Conservation (phyloP, 1,140 invertebrate genomes). For the Ericerus pela region DNA sequence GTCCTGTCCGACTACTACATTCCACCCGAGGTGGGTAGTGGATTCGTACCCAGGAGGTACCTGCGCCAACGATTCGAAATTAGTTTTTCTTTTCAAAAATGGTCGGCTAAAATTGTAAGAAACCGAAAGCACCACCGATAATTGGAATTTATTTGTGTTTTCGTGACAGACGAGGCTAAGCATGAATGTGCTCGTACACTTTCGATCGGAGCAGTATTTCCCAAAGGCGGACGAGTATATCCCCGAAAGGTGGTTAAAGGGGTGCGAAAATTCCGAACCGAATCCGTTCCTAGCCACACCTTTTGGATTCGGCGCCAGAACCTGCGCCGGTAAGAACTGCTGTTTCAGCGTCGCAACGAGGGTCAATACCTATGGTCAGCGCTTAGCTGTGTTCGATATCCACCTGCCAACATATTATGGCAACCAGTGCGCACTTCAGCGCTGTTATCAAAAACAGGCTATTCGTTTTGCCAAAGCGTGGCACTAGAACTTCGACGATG, state of each 20-base stretch:
- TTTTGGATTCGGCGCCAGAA: conserved; percentile 39
- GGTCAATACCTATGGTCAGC: not conserved
- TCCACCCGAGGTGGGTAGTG: conserved; percentile 36
- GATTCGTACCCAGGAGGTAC: not conserved
- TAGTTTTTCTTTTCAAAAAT: too few species aligned
- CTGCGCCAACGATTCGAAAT: too few species aligned
- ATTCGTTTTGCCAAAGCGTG: too few species aligned
- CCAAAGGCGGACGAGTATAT: conserved; percentile 32
- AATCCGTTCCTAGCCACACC: conserved; percentile 37
- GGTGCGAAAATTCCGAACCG: conserved; percentile 18
- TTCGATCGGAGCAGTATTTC: conserved; percentile 32
- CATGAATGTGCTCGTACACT: conserved; percentile 35
- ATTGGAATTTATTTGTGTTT: not conserved
- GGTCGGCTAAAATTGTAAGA: too few species aligned
- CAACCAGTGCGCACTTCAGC: too few species aligned
- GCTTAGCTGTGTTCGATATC: not conserved
- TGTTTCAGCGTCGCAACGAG: not conserved
- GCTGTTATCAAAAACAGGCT: too few species aligned
- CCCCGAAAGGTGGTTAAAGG: conserved; percentile 33
- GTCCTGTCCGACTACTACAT: conserved; percentile 34
- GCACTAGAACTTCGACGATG: too few species aligned
- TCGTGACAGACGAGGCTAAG: conserved; percentile 36
- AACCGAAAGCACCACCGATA: not conserved
- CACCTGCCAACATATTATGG: too few species aligned
- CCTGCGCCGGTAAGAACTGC: conserved; percentile 21